phyloP scores from a whole-genome alignment of 2,888 invertebrate species.

The Ptychoptera albimana region DNA sequence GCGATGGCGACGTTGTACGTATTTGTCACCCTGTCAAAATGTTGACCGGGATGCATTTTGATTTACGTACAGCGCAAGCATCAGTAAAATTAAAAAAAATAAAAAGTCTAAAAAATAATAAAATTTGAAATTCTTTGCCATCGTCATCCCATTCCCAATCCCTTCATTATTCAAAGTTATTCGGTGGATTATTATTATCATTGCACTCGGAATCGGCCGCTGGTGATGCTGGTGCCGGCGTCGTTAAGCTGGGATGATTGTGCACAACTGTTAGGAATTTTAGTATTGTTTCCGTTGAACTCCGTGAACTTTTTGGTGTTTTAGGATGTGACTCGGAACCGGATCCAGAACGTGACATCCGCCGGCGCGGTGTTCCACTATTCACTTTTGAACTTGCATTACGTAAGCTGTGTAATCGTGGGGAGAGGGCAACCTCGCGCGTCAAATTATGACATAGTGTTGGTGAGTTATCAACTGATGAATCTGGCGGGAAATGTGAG shows the following conservation, averaged over 20 bases:
- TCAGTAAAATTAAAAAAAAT: too few species aligned
- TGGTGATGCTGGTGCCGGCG: too few species aligned
- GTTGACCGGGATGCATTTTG: too few species aligned
- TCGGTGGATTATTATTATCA: too few species aligned
- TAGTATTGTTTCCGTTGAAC: conserved; percentile 27
- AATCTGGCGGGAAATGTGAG: conserved; percentile 7
- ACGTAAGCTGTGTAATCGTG: conserved; percentile 22
- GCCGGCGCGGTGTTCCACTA: conserved; percentile 16
- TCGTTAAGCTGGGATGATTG: neutral
- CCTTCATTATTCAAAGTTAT: too few species aligned
- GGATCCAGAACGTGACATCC: conserved; percentile 18
- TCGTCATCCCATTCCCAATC: too few species aligned
- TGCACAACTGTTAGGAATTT: conserved; percentile 21
- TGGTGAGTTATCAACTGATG: conserved; percentile 12
- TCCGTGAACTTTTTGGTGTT: conserved; percentile 10
- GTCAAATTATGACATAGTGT: conserved; percentile 1
- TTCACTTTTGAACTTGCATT: conserved; percentile 15
- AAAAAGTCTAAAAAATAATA: too few species aligned
- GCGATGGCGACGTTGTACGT: too few species aligned
- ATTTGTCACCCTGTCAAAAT: too few species aligned
- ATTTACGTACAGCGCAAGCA: too few species aligned
- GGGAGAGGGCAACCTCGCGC: conserved; percentile 15
- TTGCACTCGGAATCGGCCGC: too few species aligned
- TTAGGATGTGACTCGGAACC: conserved; percentile 2
- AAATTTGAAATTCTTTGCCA: too few species aligned